phyloP scores from a whole-genome alignment of 2,888 invertebrate genomes.

The Argyra leucocephala region DNA sequence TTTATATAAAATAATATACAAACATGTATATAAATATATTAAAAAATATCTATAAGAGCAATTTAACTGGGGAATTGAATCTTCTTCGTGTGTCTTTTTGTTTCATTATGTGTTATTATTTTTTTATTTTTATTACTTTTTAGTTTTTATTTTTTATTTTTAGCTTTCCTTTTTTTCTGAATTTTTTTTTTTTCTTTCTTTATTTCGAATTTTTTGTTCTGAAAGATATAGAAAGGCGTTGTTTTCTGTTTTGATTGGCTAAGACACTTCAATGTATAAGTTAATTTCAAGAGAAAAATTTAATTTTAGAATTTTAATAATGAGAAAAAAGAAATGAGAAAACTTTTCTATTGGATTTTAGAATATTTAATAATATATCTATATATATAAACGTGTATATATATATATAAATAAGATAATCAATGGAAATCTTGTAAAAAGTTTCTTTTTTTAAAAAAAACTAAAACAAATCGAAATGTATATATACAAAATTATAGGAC shows the following conservation, averaged over 20 bases:
- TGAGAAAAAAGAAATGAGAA: neutral
- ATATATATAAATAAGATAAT: neutral
- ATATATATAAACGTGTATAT: neutral
- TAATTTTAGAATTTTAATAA: neutral
- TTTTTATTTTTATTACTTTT: no score
- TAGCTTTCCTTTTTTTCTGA: no score
- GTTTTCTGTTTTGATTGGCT: conserved; percentile 3
- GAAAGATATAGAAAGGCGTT: neutral
- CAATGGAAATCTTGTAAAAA: neutral
- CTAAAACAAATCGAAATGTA: no score
- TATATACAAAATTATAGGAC: no score
- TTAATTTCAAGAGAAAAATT: neutral
- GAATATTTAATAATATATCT: neutral
- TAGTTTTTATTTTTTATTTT: no score
- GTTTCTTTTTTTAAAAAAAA: no score
- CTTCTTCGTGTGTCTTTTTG: no score
- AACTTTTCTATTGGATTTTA: neutral
- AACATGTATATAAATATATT: no score
- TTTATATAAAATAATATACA: neutral
- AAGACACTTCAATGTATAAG: neutral
- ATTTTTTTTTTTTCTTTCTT: no score
- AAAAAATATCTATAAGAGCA: no score
- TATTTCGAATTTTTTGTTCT: neutral
- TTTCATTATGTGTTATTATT: no score
- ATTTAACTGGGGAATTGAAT: no score